A percentile compares a stretch with the other conserved stretches of the same genome.
phyloP scores from a whole-genome alignment of 2,888 invertebrate species.

The Dryomyza anilis region DNA sequence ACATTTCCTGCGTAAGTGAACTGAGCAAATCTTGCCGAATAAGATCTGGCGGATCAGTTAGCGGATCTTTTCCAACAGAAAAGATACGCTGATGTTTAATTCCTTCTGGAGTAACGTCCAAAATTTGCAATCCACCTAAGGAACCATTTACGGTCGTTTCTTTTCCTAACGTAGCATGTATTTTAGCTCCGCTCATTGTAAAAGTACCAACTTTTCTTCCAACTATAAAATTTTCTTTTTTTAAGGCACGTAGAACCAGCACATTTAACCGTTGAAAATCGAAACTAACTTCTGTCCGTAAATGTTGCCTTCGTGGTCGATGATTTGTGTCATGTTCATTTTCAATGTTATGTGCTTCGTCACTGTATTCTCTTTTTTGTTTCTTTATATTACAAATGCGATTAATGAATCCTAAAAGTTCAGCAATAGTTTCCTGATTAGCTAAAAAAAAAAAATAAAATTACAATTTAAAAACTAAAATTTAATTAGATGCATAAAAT shows the following conservation, averaged over 20 bases:
- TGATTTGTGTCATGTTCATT: background rate
- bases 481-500: background rate
- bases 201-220: conserved; percentile 93
- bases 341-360: conserved; percentile 41
- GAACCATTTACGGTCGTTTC: conserved; percentile 79
- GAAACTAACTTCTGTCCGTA: conserved; percentile 78
- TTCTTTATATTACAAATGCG: conserved; percentile 67
- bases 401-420: conserved; percentile 85
- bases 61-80: conserved; percentile 79
- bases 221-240: conserved; percentile 72
- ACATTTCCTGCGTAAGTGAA: conserved; percentile 59
- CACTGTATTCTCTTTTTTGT: conserved; percentile 25
- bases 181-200: conserved; percentile 87
- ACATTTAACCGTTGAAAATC: conserved; percentile 93
- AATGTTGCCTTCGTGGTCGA: background rate
- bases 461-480: background rate
- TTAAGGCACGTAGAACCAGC: conserved; percentile 78
- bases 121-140: conserved; percentile 87
- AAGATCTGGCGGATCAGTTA: conserved; percentile 62
- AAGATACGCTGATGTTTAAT: conserved; percentile 84
- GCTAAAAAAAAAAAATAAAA: conserved; percentile 64
- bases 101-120: conserved; percentile 86
- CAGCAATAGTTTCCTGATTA: conserved; percentile 94
- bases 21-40: conserved; percentile 52
- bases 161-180: conserved; percentile 74